A percentile compares a stretch with the other conserved stretches of the same genome.
phyloP scores from a whole-genome alignment of 1,140 invertebrate genomes.

The Scylla paramamosain region DNA sequence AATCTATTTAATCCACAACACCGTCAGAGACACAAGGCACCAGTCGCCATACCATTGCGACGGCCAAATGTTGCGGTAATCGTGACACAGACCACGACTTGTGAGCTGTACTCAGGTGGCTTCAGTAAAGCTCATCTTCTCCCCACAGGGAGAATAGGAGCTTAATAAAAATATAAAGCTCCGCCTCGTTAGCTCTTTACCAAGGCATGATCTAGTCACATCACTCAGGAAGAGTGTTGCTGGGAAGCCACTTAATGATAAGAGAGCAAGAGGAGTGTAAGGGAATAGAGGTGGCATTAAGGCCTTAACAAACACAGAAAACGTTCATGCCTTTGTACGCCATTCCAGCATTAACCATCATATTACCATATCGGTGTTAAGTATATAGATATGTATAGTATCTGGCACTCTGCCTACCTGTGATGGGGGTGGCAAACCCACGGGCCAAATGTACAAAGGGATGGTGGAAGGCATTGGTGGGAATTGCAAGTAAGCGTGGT shows the following conservation, averaged over 20 bases:
- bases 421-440: constrained; percentile 62
- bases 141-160: constrained; percentile 58
- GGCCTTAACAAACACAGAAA: constrained; percentile 70
- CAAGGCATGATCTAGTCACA: constrained; percentile 65
- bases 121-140: constrained; percentile 69
- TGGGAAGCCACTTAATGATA: constrained; percentile 65
- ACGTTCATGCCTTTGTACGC: constrained; percentile 75
- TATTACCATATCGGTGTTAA: constrained; percentile 66
- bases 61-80: constrained; percentile 46
- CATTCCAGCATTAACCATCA: constrained; percentile 75
- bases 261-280: constrained; percentile 55
- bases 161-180: constrained; percentile 51
- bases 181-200: constrained; percentile 45
- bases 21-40: constrained; percentile 52
- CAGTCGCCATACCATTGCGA: constrained; percentile 50
- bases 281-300: constrained; percentile 66
- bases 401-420: constrained; percentile 52
- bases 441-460: constrained; percentile 32
- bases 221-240: constrained; percentile 43
- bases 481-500: neutral
- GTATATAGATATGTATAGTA: constrained; percentile 64
- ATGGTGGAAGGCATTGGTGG: neutral
- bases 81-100: constrained; percentile 51
- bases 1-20: constrained; percentile 50
- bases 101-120: neutral